Base-by-base conservation (phyloP, 2,113 vertebrate species). In the Gobio gobio region DNA sequence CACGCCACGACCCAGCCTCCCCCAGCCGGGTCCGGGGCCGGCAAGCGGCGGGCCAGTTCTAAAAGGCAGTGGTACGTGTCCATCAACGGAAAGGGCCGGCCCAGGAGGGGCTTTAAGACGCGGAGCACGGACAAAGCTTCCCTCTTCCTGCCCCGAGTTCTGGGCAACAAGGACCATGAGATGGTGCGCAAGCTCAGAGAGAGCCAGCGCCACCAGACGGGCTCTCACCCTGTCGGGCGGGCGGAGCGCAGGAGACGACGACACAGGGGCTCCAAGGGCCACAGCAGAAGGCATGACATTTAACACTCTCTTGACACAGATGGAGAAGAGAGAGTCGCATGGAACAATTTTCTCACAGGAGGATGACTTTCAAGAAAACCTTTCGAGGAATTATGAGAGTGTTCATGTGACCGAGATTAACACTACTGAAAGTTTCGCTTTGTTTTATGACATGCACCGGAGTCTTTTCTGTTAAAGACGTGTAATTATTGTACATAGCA, bases 1-100 rank as follows among this genome's bases (percentile, higher is more conserved):
- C 96, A 97, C 91, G 93, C 94, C 33, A 97, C 96, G 91, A 2
- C 51, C 92, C 83, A 83, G 8, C 92, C 68, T 29, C 66, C 78
- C 14, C 45, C 78, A 1, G 54, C 85, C 66, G 87, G 73, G n/a
- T 63, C 83, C 18, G 2, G 90, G 89, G 79, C 64, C 18, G 54
- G 70, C 74, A 89, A 86, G 58, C 82, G 94, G 78, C 92, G 94
- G 6, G 95, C 96, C 75, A 90, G 94, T 0, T 92, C 95, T 0
- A 96, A 97, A 88, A 97, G 96, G 90, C 97, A 97, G 88, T 99
- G 98, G 98, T 99, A 97, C 12, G 94, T 99, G 92, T 98, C 98
- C 0, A 94, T 99, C 86, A 99, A 99, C 0, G 98, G 98, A 47
- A 99, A 99, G 88, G 98, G 98, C 10, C 96, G 98, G 95, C 98